Base-by-base conservation (phyloP, 1,140 invertebrate genomes). In the Cheumatopsyche charites region DNA sequence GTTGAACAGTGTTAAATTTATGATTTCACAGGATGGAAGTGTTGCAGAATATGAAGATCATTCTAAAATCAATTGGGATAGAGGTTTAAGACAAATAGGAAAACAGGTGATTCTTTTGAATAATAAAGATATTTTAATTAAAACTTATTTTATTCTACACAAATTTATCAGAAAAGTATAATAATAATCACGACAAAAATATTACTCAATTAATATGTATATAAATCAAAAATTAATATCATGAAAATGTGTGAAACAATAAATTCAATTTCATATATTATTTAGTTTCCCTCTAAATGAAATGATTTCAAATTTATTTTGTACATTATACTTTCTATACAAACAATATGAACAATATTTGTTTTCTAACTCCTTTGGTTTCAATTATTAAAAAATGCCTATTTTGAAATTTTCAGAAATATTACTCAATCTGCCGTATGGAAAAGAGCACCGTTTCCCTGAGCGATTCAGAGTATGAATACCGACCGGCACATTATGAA, bases 401-500 rank as follows among this genome's bases (percentile, higher is more conserved):
- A 9, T 36, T 36, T 36, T 62, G 11, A 15, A 23, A 11, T 23
- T 42, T 63, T 29, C 29, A 63, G 62, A 63, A 45, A 41, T 45
- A 63, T 15, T 17, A 42, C 42, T 42, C 62, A 23, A 63, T 63
- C 15, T 63, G 62, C 36, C 29, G 5, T 17, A 63, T 41, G 1
- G 13, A 67, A 29, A 62, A 36, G 23, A 70, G 25, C 12, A 45
- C 43, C 21, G 68, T 70, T 7, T 47, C 6, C 5, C 47, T 70
- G 17, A 45, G 17, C 1, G 21, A 70, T 21, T 11, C n/a, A 7
- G 58, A 62, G 15, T 70, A 61, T 47, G 68, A 70, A 45, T 70
- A 62, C 25, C 13, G 58, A 15, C 68, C 58, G 9, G 17, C 55
- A 15, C 41, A 70, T 19, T 70, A 70, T 25, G 68, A 70, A 62